Base-by-base conservation (phyloP, 1,140 invertebrate species). In the Ericerus pela region DNA sequence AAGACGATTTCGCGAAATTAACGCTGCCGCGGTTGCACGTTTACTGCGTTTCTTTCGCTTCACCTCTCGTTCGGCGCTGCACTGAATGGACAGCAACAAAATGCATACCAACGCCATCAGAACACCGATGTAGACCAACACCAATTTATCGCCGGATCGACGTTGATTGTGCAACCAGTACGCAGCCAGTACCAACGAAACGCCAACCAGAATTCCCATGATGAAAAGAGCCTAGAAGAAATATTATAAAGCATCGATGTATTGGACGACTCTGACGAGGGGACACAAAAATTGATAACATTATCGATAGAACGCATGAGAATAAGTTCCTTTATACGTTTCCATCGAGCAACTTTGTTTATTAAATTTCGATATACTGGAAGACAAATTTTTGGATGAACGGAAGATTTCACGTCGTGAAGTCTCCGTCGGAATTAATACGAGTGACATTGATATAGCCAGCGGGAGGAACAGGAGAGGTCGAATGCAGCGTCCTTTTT, bases 41-140 rank as follows among this genome's bases (percentile, higher is more conserved):
- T n/a, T 38, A n/a, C n/a, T n/a, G 3, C 72, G 67, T 53, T 68
- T 65, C 5, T 69, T 59, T 58, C 75, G 68, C 30, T 72, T 68
- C 11, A 76, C 75, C 38, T 72, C 75, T 10, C 73, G 69, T 4
- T 76, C 68, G 2, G 77, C 76, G 61, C 75, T 76, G 63, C 76
- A 78, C 63, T 79, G 77, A n/a, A 79, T 74, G 0, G 73, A 72
- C 4, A 78, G 64, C 16, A 79, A 65, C 11, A 78, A 66, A 26
- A 69, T 70, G 63, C 76, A 77, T 6, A 79, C 77, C 59, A 76
- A 69, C n/a, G 75, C 72, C 2, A 76, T 68, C 28, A 79, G 61
- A 56, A 73, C 66, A 65, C 77, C 77, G 62, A 79, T 79, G 65
- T 79, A 79, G 38, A 79, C 72, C 61, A 79, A 67, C 47, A 78